These are phyloP conservation scores for Heterotis niloticus DNA, from an alignment of 2,113 vertebrate genomes.

Conservation along the genomic window DNA sequence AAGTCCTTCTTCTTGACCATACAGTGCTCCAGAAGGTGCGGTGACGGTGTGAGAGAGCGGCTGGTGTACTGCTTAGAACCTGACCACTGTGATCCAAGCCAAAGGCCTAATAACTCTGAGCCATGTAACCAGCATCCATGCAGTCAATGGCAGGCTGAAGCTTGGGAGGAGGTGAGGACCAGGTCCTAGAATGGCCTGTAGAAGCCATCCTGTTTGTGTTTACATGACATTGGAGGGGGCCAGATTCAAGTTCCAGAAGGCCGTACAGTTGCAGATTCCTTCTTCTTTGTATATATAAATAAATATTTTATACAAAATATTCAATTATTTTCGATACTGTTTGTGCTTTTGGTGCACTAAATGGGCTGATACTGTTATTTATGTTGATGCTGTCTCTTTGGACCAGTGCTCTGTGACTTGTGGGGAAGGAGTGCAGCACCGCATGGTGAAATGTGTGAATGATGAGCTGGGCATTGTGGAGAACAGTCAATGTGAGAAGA, in stretches of 20 bases:
- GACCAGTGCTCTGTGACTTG: constrained; percentile 63
- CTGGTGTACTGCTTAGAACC: constrained; percentile 59
- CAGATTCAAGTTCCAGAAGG: neutral
- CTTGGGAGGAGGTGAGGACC: constrained; percentile 60
- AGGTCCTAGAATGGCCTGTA: neutral
- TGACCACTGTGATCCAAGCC: constrained; percentile 49
- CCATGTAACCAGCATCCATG: constrained; percentile 57
- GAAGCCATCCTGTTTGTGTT: neutral
- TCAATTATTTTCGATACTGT: neutral
- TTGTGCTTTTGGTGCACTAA: neutral
- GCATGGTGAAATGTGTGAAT: constrained; percentile 52
- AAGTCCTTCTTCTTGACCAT: neutral
- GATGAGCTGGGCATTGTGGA: constrained; percentile 44
- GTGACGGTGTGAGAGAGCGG: constrained; percentile 55
- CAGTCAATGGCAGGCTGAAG: constrained; percentile 47
- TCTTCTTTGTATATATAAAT: neutral
- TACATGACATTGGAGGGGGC: neutral
- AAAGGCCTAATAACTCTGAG: constrained; percentile 60
- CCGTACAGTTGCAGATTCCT: neutral
- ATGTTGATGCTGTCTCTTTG: constrained; percentile 13
- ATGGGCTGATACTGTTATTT: constrained; percentile 4
- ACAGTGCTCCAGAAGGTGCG: constrained; percentile 67
- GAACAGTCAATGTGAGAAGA: constrained; percentile 55
- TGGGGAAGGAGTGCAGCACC: constrained; percentile 59
- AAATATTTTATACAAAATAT: too few relatives aligned